phyloP scores from a whole-genome alignment of 2,888 invertebrate genomes.

The Ectemnius lituratus region DNA sequence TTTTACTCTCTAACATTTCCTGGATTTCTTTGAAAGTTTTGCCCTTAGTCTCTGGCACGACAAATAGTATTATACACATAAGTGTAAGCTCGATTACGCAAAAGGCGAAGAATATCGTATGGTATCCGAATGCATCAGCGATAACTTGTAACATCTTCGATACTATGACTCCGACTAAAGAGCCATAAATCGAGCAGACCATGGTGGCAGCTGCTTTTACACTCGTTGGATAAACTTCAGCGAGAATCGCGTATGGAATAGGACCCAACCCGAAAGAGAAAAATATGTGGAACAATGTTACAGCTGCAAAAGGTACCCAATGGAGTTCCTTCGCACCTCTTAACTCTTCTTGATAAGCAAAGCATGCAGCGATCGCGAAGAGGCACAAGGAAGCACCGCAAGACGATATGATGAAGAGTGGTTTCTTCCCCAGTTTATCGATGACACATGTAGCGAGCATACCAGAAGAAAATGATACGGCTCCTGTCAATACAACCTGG shows the following conservation, averaged over 20 bases:
- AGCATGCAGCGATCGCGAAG: constrained; percentile 18
- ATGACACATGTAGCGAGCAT: constrained; percentile 9
- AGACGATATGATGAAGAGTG: constrained; percentile 30
- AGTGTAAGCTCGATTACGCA: constrained; percentile 14
- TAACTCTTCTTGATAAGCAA: background rate
- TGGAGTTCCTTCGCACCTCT: background rate
- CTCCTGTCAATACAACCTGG: background rate
- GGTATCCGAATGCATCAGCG: constrained; percentile 12
- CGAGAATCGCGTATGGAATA: constrained; percentile 39
- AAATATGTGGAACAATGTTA: constrained; percentile 14
- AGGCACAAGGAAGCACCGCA: constrained; percentile 21
- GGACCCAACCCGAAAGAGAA: constrained; percentile 36
- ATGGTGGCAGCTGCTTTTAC: constrained; percentile 50
- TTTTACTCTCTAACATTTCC: background rate
- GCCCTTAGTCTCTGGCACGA: constrained; percentile 54
- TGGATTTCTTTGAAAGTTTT: constrained; percentile 54
- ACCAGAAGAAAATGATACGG: background rate
- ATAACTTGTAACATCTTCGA: constrained; percentile 34
- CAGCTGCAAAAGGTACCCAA: constrained; percentile 27
- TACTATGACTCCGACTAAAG: constrained; percentile 23
- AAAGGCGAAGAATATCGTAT: constrained; percentile 43
- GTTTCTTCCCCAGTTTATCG: constrained; percentile 48
- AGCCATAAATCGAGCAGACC: constrained; percentile 35
- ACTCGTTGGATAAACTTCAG: constrained; percentile 50
- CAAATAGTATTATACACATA: constrained; percentile 14